Conservation (phyloP, 2,888 invertebrate genomes). For the Caradrina clavipalpis region DNA sequence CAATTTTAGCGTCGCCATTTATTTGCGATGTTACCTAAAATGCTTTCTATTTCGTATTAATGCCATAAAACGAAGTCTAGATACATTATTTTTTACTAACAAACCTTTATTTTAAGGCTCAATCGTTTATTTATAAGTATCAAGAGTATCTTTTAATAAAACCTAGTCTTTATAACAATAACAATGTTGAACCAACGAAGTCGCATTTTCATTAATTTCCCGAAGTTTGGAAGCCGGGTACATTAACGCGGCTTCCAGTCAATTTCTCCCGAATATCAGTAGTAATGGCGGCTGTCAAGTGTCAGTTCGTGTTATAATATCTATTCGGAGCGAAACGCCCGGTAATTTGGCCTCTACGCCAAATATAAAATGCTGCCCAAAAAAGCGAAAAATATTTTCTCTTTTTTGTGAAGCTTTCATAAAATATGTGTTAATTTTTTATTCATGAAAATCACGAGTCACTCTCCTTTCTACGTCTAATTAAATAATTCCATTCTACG, state of each 20-base stretch:
- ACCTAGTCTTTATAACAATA: constrained; percentile 28
- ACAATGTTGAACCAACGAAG: constrained; percentile 42
- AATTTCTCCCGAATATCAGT: constrained; percentile 74
- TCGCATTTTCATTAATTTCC: constrained; percentile 45
- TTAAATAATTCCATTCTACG: constrained; percentile 1
- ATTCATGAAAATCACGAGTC: not conserved
- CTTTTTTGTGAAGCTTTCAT: constrained; percentile 18
- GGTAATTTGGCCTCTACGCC: constrained; percentile 30
- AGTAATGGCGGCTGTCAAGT: constrained; percentile 74
- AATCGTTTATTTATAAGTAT: constrained; percentile 6
- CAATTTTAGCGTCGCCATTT: constrained; percentile 24
- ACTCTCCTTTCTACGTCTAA: not conserved
- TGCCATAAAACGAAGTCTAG: constrained; percentile 7
- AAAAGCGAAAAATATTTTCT: constrained; percentile 10
- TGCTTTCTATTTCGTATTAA: constrained; percentile 27
- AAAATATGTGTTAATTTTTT: constrained; percentile 4
- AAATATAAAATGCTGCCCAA: constrained; percentile 25
- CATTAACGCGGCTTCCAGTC: constrained; percentile 69
- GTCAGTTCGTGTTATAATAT: constrained; percentile 67
- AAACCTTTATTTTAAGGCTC: constrained; percentile 19
- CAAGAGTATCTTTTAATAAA: constrained; percentile 34
- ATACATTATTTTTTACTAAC: constrained; percentile 31
- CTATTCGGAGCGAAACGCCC: constrained; percentile 36
- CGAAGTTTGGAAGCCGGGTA: constrained; percentile 51
- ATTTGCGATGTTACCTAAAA: constrained; percentile 23